phyloP scores from a whole-genome alignment of 2,113 vertebrate species.

The Siniperca knerii region DNA sequence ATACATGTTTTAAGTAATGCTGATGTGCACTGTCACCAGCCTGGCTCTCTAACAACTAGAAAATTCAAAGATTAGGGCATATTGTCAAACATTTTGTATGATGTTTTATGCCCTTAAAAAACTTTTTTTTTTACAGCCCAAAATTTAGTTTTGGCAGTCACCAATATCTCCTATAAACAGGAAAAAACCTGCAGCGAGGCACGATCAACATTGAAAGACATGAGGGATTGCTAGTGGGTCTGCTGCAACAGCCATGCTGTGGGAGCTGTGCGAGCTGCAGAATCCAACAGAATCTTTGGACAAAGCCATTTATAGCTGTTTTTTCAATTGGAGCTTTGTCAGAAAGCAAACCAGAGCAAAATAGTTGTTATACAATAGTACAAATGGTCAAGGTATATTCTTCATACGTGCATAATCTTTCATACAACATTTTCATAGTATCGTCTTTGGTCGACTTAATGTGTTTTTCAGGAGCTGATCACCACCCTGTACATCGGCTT shows the following conservation, averaged over 20 bases:
- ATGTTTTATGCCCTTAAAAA: too few species aligned
- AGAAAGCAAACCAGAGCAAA: not conserved
- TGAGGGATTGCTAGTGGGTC: too few species aligned
- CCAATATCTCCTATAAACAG: too few species aligned
- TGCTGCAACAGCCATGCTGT: too few species aligned
- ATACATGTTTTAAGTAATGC: not conserved
- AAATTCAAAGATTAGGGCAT: not conserved
- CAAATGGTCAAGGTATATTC: not conserved
- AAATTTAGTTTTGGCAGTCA: not conserved
- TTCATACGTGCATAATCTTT: not conserved
- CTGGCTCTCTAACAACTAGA: not conserved
- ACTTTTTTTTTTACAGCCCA: not conserved
- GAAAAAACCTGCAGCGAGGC: too few species aligned
- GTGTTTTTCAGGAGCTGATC: constrained; percentile 88
- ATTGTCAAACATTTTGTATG: not conserved
- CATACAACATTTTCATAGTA: not conserved
- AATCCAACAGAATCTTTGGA: too few species aligned
- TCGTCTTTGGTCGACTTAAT: not conserved
- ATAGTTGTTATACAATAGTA: not conserved
- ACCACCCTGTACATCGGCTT: constrained; percentile 93
- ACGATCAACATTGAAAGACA: too few species aligned
- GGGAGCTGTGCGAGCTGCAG: too few species aligned
- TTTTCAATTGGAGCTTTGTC: too few species aligned
- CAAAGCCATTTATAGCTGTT: not conserved
- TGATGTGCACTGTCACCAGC: constrained; percentile 6